Percentiles rank a stretch among this genome's conserved stretches.
Conservation (phyloP, 1,140 invertebrate genomes). For the Danaus melanippus region DNA sequence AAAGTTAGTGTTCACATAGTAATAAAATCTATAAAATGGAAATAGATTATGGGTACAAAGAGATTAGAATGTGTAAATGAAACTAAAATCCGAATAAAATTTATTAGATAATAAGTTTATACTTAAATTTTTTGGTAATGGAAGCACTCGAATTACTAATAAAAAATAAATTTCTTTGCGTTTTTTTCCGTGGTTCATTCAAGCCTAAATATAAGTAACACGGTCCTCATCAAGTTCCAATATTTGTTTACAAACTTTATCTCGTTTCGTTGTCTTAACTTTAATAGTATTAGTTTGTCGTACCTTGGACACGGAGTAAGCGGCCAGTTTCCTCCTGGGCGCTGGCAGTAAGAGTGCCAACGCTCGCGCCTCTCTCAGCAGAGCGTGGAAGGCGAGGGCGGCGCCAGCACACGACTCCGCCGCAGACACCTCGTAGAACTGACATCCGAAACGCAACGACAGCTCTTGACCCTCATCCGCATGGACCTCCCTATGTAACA, state of each 20-base stretch:
- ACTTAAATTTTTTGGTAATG: no score
- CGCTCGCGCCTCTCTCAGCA: slow-evolving; percentile 81
- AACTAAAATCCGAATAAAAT: no score
- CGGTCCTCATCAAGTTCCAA: no score
- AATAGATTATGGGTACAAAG: no score
- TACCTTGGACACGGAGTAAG: slow-evolving; percentile 85
- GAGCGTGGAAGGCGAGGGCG: slow-evolving; percentile 83
- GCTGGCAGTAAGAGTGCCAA: slow-evolving; percentile 79
- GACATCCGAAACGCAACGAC: slow-evolving; percentile 83
- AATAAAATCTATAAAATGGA: neutral
- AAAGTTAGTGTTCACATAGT: slow-evolving; percentile 1
- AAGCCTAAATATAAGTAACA: no score
- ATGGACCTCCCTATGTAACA: slow-evolving; percentile 76
- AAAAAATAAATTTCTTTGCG: no score
- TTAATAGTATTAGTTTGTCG: neutral
- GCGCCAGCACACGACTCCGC: slow-evolving; percentile 86
- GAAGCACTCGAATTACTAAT: no score
- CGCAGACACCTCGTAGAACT: slow-evolving; percentile 89
- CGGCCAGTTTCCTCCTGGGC: slow-evolving; percentile 80
- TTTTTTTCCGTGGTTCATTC: no score
- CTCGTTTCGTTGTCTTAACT: no score
- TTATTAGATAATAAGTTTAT: no score
- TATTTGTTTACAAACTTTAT: no score
- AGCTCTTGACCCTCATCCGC: slow-evolving; percentile 87
- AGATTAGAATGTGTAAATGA: neutral